phyloP scores from a whole-genome alignment of 2,797 vertebrate species.

The Spinus olivaceus region DNA sequence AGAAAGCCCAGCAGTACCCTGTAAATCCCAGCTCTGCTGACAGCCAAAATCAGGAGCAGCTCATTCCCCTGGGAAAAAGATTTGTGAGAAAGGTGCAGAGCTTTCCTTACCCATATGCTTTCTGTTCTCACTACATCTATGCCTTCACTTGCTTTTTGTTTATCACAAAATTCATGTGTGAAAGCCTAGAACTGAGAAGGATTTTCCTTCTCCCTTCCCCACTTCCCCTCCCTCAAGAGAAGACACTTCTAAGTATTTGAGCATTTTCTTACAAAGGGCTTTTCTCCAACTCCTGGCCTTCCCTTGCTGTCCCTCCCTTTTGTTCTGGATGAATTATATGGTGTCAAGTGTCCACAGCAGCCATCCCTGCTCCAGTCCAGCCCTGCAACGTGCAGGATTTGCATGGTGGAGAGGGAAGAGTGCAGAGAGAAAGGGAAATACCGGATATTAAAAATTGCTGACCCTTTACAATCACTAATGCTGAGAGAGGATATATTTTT shows the following conservation, averaged over 20 bases:
- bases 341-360: neutral
- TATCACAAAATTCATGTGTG: neutral
- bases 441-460: conserved; percentile 40
- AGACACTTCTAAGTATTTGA: neutral
- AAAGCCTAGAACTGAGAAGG: neutral
- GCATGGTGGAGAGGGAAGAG: neutral
- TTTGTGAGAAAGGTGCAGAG: conserved; percentile 45
- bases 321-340: neutral
- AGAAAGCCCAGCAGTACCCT: conserved; percentile 18
- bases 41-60: conserved; percentile 36
- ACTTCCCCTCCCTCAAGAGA: neutral
- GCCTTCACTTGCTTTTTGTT: conserved; percentile 50
- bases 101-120: conserved; percentile 43
- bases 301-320: neutral
- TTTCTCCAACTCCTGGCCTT: neutral
- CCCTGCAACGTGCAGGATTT: neutral
- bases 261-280: neutral
- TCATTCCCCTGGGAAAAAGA: conserved; percentile 34
- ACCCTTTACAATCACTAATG: conserved; percentile 12
- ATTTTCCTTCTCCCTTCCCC: neutral
- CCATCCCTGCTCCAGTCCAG: neutral
- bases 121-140: conserved; percentile 50
- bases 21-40: conserved; percentile 34
- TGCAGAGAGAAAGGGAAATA: neutral
- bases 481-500: conserved; percentile 18